These are phyloP conservation scores for Sesia apiformis DNA, from an alignment of 2,888 invertebrate species.

Conservation along the genomic window DNA sequence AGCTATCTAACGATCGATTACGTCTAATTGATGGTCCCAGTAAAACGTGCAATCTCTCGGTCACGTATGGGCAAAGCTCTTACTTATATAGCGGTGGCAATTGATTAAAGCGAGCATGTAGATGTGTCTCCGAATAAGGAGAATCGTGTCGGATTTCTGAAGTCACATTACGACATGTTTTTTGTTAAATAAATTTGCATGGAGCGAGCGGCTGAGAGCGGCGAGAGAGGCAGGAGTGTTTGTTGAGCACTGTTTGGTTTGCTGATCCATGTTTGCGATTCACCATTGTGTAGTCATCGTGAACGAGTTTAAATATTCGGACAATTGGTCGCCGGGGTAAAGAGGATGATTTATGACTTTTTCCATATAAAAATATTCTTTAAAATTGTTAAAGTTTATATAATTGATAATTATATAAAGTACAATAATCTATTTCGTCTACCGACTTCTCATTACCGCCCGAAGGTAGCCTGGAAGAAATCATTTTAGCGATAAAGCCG, in stretches of 20 bases:
- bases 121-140: not conserved
- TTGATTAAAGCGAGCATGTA: not conserved
- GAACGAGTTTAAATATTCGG: constrained; percentile 6
- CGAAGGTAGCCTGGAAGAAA: too few relatives aligned
- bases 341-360: not conserved
- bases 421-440: too few relatives aligned
- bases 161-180: constrained; percentile 8
- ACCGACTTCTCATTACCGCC: too few relatives aligned
- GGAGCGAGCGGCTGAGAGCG: constrained; percentile 22
- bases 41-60: constrained; percentile 12
- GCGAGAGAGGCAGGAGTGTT: constrained; percentile 33
- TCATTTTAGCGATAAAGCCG: too few relatives aligned
- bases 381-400: too few relatives aligned
- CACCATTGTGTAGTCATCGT: constrained; percentile 38
- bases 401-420: too few relatives aligned
- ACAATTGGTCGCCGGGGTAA: not conserved
- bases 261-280: constrained; percentile 41
- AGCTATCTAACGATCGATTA: constrained; percentile 15
- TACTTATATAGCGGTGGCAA: not conserved
- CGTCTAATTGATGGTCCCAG: constrained; percentile 11
- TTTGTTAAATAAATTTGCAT: constrained; percentile 41
- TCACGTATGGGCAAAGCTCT: constrained; percentile 11
- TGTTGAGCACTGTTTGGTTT: constrained; percentile 43
- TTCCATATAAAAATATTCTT: too few relatives aligned
- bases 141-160: not conserved